Evolutionary conservation across 2,113 vertebrate species (phyloP).

Genomic region (Forbesichthys papilliferus): DNA sequence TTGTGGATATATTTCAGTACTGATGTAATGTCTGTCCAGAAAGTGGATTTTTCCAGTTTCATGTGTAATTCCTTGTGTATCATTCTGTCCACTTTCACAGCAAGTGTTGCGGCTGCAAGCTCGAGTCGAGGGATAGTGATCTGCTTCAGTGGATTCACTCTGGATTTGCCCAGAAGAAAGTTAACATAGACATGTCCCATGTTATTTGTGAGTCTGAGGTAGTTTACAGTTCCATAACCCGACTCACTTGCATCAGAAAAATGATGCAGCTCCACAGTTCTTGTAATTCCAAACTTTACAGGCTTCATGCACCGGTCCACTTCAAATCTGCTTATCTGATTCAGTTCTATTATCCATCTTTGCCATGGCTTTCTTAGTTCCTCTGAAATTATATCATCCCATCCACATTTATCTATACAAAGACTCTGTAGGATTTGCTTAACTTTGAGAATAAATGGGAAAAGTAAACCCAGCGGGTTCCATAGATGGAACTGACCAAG

Average conservation of each 20-base stretch:
- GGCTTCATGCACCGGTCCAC: neutral
- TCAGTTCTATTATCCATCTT: neutral
- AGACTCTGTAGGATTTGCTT: neutral
- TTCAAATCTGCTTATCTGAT: slow-evolving; percentile 2
- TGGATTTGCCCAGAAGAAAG: neutral
- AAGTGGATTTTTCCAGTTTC: neutral
- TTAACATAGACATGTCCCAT: neutral
- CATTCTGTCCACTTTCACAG: neutral
- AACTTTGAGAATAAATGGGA: neutral
- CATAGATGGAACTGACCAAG: neutral
- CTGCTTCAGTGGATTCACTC: slow-evolving; percentile 1
- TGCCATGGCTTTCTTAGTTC: neutral
- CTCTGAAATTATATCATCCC: slow-evolving; percentile 1
- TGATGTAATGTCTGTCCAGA: slow-evolving; percentile 5
- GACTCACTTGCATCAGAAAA: neutral
- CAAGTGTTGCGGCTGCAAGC: slow-evolving; percentile 1
- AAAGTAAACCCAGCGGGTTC: neutral
- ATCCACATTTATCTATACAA: neutral
- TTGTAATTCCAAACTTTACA: neutral
- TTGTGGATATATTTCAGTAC: slow-evolving; percentile 1
- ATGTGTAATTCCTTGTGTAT: neutral
- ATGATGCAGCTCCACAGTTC: neutral
- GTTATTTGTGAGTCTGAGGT: neutral
- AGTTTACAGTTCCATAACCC: slow-evolving; percentile 1
- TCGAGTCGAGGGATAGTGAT: neutral